Percentiles rank a stretch among this genome's conserved stretches.
Conservation (phyloP, 2,113 vertebrate genomes). For the Campylorhamphus procurvoides region DNA sequence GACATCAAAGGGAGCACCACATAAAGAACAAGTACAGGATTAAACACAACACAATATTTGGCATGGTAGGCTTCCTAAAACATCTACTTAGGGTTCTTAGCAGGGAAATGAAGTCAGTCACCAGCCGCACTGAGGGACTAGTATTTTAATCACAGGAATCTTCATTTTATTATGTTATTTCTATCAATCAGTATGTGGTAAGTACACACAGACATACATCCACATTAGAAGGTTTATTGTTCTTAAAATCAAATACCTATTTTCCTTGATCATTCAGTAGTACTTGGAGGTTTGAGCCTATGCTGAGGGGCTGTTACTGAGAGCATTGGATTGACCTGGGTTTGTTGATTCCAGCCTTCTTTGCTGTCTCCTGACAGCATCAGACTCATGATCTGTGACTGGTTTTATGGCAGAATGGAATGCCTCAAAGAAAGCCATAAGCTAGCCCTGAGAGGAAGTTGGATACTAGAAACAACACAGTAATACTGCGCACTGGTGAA, state of each 20-base stretch:
- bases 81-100: background rate
- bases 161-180: background rate
- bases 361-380: background rate
- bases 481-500: background rate
- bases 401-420: background rate
- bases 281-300: background rate
- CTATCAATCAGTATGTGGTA: background rate
- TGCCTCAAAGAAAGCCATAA: background rate
- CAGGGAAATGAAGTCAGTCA: background rate
- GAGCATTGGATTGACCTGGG: background rate
- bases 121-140: background rate
- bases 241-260: background rate
- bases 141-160: background rate
- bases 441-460: background rate
- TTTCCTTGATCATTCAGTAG: background rate
- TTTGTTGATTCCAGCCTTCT: background rate
- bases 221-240: background rate
- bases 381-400: background rate
- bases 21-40: background rate
- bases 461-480: background rate
- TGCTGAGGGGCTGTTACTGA: background rate
- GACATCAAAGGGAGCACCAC: background rate
- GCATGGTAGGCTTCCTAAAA: background rate
- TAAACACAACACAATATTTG: background rate
- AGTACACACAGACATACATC: background rate